A percentile compares a stretch with the other conserved stretches of the same genome.
These are phyloP conservation scores for Lathamus discolor DNA, from an alignment of 2,113 vertebrate genomes.

Conservation along the genomic window DNA sequence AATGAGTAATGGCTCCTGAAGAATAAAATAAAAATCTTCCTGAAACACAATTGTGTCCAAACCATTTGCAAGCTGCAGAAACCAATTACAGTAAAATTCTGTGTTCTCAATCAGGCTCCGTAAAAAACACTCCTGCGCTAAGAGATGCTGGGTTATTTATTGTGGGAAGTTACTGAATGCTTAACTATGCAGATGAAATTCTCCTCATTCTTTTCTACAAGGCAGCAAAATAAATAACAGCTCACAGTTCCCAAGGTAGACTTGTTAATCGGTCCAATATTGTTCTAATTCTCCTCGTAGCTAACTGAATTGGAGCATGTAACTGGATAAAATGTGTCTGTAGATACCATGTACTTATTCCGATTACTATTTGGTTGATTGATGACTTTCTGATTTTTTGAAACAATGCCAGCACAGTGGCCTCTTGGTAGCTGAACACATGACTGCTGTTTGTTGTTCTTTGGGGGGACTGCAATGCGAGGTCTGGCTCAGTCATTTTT, in stretches of 20 bases:
- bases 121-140: background rate
- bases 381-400: constrained; percentile 81
- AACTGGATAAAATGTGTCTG: constrained; percentile 73
- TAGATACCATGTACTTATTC: constrained; percentile 74
- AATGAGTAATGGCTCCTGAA: background rate
- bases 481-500: constrained; percentile 93
- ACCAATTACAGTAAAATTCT: constrained; percentile 46
- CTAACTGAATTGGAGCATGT: constrained; percentile 71
- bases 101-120: constrained; percentile 5
- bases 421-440: constrained; percentile 65
- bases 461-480: constrained; percentile 76
- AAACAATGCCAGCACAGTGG: constrained; percentile 77
- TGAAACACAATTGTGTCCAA: background rate
- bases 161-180: constrained; percentile 23
- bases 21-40: constrained; percentile 5
- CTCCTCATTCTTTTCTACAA: constrained; percentile 56
- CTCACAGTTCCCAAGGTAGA: constrained; percentile 64
- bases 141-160: constrained; percentile 37
- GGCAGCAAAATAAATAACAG: constrained; percentile 74
- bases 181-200: constrained; percentile 74
- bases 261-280: constrained; percentile 75
- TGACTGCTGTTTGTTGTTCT: constrained; percentile 77
- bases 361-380: constrained; percentile 74
- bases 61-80: constrained; percentile 25
- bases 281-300: constrained; percentile 73